Conservation (phyloP, 2,797 vertebrate genomes). For the Distichodus sexfasciatus region DNA sequence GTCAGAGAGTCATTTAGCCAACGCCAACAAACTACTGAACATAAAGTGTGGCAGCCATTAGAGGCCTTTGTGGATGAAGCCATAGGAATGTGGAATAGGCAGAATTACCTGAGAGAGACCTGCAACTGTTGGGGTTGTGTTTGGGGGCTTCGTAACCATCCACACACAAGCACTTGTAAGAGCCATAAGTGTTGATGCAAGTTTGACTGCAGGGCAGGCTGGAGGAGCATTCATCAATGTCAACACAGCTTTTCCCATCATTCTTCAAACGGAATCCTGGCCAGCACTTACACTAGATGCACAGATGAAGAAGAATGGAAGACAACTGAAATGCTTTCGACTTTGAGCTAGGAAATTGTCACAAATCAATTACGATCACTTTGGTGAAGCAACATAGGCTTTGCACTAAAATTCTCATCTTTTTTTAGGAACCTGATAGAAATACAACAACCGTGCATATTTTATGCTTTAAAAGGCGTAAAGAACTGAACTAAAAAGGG, state of each 20-base stretch:
- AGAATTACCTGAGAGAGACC: slow-evolving; percentile 86
- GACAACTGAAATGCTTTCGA: slow-evolving; percentile 9
- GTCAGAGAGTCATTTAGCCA: background rate
- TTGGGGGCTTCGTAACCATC: slow-evolving; percentile 89
- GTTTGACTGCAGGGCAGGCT: slow-evolving; percentile 94
- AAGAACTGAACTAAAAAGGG: no score
- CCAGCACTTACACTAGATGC: slow-evolving; percentile 94
- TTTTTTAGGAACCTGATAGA: no score
- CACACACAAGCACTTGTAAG: slow-evolving; percentile 90
- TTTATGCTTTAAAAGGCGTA: no score
- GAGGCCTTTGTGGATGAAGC: background rate
- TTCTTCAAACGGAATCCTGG: slow-evolving; percentile 95
- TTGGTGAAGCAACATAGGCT: background rate
- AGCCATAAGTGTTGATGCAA: slow-evolving; percentile 96
- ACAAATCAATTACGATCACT: background rate
- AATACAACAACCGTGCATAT: no score
- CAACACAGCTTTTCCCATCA: slow-evolving; percentile 92
- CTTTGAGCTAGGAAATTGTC: slow-evolving; percentile 6
- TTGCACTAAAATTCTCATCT: no score
- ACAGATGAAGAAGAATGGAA: slow-evolving; percentile 25
- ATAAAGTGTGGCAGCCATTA: slow-evolving; percentile 29
- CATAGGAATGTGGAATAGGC: background rate
- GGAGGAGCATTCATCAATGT: slow-evolving; percentile 91
- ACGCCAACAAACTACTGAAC: background rate
- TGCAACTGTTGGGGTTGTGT: slow-evolving; percentile 87